These are phyloP conservation scores for Zalophus californianus DNA, from an alignment of 2,797 vertebrate genomes.

Conservation along the genomic window DNA sequence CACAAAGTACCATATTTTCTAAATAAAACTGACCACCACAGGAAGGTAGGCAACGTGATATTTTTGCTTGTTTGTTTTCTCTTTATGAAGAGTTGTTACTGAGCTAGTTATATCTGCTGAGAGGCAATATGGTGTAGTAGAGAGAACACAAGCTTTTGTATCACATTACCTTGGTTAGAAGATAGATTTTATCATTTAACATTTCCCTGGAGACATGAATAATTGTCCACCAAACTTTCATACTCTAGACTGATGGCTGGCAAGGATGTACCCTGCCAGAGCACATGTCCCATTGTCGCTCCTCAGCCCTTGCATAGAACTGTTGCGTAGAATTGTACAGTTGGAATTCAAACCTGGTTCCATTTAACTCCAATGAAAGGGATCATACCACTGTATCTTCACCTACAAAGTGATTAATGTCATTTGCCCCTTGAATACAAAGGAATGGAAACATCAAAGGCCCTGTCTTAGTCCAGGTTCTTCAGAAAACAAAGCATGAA, in stretches of 20 bases:
- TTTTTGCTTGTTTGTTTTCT: not conserved
- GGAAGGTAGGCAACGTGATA: not conserved
- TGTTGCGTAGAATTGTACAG: not conserved
- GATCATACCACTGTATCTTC: not conserved
- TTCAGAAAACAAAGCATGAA: not conserved
- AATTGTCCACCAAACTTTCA: not conserved
- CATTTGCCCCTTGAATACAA: conserved; percentile 8
- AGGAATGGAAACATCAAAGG: not conserved
- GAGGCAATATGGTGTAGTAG: not conserved
- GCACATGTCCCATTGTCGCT: not conserved
- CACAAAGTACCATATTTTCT: conserved; percentile 19
- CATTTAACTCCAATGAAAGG: not conserved
- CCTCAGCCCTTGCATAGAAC: not conserved
- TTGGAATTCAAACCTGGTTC: not conserved
- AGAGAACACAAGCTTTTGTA: not conserved
- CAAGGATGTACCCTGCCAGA: not conserved
- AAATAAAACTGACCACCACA: not conserved
- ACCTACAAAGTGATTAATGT: not conserved
- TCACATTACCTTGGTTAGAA: not conserved
- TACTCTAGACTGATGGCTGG: not conserved
- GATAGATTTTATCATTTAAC: not conserved
- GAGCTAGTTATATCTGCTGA: not conserved
- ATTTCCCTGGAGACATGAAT: not conserved
- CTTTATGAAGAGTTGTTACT: not conserved
- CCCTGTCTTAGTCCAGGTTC: not conserved